Evolutionary conservation across 92 coral and sea anemone genomes (phyloP).

Genomic region (Phymanthus crucifer): DNA sequence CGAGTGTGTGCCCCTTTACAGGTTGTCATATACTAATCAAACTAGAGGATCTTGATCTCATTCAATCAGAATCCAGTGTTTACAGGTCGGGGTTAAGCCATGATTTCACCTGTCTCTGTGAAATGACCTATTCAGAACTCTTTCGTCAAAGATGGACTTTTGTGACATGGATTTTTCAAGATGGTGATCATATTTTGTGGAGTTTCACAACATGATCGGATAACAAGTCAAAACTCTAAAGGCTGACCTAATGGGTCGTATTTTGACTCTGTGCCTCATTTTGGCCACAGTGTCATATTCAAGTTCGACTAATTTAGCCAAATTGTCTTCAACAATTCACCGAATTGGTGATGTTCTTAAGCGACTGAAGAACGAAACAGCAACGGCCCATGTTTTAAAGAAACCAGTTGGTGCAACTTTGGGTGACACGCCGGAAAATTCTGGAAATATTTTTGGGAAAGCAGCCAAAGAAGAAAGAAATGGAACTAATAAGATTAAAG

Average conservation of each 20-base stretch:
- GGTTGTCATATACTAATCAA: slow-evolving; percentile 25
- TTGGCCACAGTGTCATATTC: slow-evolving; percentile 5
- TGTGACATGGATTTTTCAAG: neutral
- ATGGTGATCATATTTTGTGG: neutral
- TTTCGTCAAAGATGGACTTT: slow-evolving; percentile 1
- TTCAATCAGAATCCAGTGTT: slow-evolving; percentile 32
- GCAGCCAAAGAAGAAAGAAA: neutral
- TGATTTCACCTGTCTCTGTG: slow-evolving; percentile 25
- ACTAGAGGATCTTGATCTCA: slow-evolving; percentile 21
- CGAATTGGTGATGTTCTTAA: neutral
- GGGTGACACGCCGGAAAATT: neutral
- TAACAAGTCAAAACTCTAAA: neutral
- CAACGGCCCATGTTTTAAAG: neutral
- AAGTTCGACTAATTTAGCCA: slow-evolving; percentile 4
- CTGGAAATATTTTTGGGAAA: neutral
- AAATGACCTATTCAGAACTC: slow-evolving; percentile 18
- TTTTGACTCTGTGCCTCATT: slow-evolving; percentile 10
- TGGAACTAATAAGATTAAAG: neutral
- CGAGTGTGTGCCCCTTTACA: slow-evolving; percentile 31
- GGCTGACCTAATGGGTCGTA: slow-evolving; percentile 5
- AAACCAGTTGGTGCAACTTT: neutral
- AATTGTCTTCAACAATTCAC: slow-evolving; percentile 1
- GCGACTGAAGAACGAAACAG: neutral
- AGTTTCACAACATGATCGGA: slow-evolving; percentile 2
- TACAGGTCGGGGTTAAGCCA: slow-evolving; percentile 29